Base-by-base conservation (phyloP, 2,888 invertebrate genomes). In the Harmothoe impar region DNA sequence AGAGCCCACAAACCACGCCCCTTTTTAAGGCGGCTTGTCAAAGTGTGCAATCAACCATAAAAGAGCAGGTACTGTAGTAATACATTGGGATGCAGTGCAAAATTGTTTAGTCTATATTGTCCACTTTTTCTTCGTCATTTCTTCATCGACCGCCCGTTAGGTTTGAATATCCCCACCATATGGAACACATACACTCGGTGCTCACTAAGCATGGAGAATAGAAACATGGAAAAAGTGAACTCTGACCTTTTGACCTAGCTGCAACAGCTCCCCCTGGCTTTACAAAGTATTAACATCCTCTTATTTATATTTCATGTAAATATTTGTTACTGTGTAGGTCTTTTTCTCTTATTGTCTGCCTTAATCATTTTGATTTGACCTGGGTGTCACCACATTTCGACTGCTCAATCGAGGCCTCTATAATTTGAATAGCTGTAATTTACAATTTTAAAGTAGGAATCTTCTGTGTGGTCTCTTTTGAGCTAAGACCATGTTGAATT, bases 251-350 rank as follows among this genome's bases (percentile, higher is more conserved):
- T 86, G 86, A 86, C 86, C 86, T 86, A 52, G 23, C 81, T 81
- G 81, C 81, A 54, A 23, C 86, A 54, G 52, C 86, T 54, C 86
- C 86, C 86, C 86, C 86, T 86, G 86, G 54, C 86, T 54, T 86
- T 17, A 86, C 86, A 86, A 81, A 35, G 81, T 81, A 81, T 35
- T 81, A 81, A 81, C 43, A 81, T 35, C 43, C 20, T 43, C 81
- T 33, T 35, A 81, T 29, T 72, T n/a, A n/a, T n/a, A 62, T 62
- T 62, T 62, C n/a, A n/a, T n/a, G n/a, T n/a, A n/a, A n/a, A n/a
- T 62, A 20, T n/a, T n/a, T n/a, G n/a, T 62, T n/a, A 62, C n/a
- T 62, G 20, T n/a, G 7, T 62, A 62, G n/a, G 20, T 62, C n/a
- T 62, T 62, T n/a, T 62, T 62, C n/a, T 7, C 62, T 62, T 7